phyloP scores from a whole-genome alignment of 2,797 vertebrate genomes.

The Hydrocynus forskahlii region DNA sequence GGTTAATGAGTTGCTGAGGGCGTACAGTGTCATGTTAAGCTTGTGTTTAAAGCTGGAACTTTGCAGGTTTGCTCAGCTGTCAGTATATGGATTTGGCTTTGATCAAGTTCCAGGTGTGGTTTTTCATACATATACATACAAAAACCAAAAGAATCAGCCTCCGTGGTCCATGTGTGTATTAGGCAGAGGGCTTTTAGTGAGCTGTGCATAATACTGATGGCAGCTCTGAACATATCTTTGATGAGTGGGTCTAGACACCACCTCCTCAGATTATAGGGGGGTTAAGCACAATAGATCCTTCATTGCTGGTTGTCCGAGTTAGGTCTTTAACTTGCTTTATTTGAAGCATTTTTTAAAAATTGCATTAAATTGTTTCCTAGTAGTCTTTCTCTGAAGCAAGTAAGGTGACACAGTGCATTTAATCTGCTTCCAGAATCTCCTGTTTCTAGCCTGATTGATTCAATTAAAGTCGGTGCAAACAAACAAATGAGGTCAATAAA shows the following conservation, averaged over 20 bases:
- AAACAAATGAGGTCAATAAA: too few species aligned
- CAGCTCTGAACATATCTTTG: not conserved
- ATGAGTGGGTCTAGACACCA: not conserved
- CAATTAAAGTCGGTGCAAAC: too few species aligned
- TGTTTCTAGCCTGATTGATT: too few species aligned
- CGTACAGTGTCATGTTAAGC: not conserved
- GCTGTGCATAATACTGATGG: not conserved
- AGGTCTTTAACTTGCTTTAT: not conserved
- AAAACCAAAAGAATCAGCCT: not conserved
- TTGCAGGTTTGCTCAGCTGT: not conserved
- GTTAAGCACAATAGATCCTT: not conserved
- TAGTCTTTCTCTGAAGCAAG: not conserved
- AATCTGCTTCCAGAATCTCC: too few species aligned
- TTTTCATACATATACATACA: not conserved
- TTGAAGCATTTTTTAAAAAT: too few species aligned
- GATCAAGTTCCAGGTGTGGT: slow-evolving; percentile 3
- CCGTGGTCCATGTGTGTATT: not conserved
- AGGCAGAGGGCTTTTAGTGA: not conserved
- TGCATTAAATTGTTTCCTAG: not conserved
- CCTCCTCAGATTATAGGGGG: not conserved
- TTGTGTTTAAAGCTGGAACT: not conserved
- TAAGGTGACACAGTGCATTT: too few species aligned
- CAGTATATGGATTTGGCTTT: not conserved
- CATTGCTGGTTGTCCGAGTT: not conserved
- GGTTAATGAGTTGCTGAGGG: not conserved